Base-by-base conservation (phyloP, 2,888 invertebrate genomes). In the Junonia oenone region DNA sequence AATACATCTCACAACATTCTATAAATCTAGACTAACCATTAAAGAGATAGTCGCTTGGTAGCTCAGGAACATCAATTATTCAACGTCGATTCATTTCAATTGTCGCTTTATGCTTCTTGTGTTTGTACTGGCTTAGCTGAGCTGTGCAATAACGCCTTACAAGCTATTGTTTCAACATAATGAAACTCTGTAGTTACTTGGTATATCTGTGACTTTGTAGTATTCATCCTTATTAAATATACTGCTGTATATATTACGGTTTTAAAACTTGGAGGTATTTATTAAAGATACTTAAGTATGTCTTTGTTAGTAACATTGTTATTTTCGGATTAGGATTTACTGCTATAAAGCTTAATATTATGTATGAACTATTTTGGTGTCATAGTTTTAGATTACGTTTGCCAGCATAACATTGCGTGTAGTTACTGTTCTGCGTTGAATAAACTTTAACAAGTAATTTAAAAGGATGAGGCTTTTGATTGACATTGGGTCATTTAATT, bases 61-160 rank as follows among this genome's bases (percentile, higher is more conserved):
- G 62, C 62, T 59, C 65, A 60, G 57, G 59, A 60, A 63, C 66
- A 75, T 75, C 66, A 73, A 74, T 73, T 71, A 75, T 75, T 73
- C 74, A 70, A 65, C 59, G 60, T 64, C 65, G 56, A 68, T 72
- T 72, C 69, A 69, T 68, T 70, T 64, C 57, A 65, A 63, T 62
- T 67, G 68, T 64, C 66, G 62, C 65, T 66, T 63, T 60, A 64
- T 61, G 63, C 61, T 67, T 63, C 59, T 65, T 65, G 63, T 59
- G 47, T 54, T 47, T 47, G 46, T 47, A 47, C 33, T 31, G 6
- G 46, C 19, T 31, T 8, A 33, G 19, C 33, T 47, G 11, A 13
- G 43, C 43, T 26, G 22, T 26, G 43, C 43, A 43, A 43, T 43
- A 43, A 26, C 43, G 43, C 43, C 43, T 43, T 43, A n/a, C 22